Evolutionary conservation across 2,797 vertebrate species (phyloP).

Genomic region (Serranus cabrilla): DNA sequence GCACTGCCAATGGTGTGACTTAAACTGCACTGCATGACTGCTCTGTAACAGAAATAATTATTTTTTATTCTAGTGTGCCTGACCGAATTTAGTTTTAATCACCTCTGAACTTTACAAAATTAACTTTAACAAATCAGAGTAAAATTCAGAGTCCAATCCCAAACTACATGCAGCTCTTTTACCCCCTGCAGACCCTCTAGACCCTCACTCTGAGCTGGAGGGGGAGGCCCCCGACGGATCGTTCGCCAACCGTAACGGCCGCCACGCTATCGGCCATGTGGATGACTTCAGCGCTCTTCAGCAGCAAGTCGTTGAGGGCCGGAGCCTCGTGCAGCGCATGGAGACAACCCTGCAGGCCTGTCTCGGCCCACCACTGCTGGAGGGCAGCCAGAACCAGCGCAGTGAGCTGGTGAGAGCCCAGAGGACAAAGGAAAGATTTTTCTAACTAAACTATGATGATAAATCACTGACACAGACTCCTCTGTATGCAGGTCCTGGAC

Average conservation of each 20-base stretch:
- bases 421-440: neutral
- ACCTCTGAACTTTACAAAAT: conserved; percentile 1
- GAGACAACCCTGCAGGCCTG: conserved; percentile 80
- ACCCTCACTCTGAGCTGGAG: conserved; percentile 86
- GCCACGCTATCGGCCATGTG: conserved; percentile 87
- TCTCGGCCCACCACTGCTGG: conserved; percentile 73
- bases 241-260: conserved; percentile 87
- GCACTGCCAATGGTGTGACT: conserved; percentile 85
- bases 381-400: conserved; percentile 76
- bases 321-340: conserved; percentile 87
- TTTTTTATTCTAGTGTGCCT: conserved; percentile 1
- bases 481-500: conserved; percentile 81
- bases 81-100: conserved; percentile 8
- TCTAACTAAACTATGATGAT: neutral
- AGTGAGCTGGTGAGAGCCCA: conserved; percentile 79
- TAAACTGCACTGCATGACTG: conserved; percentile 61
- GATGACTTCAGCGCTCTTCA: conserved; percentile 91
- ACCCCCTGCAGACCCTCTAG: conserved; percentile 74
- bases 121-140: neutral
- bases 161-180: conserved; percentile 1
- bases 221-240: conserved; percentile 82
- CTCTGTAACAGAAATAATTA: conserved; percentile 7
- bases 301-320: conserved; percentile 91
- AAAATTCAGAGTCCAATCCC: neutral
- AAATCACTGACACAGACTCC: conserved; percentile 6